These are phyloP conservation scores for Agonum fuliginosum DNA, from an alignment of 2,888 invertebrate genomes.

Conservation along the genomic window DNA sequence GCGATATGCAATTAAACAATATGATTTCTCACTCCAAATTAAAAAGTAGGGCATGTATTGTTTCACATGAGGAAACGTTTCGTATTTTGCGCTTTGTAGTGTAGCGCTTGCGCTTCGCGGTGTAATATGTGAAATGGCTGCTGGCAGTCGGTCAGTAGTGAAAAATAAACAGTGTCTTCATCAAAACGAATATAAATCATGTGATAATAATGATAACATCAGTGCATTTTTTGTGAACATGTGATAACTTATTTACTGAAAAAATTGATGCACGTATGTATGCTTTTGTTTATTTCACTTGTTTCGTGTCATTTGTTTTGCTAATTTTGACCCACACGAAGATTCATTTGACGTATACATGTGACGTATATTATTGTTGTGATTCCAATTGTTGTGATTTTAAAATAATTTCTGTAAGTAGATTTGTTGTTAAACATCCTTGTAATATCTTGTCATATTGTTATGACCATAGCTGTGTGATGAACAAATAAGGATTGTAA, in stretches of 20 bases:
- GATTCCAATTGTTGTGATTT: slow-evolving; percentile 12
- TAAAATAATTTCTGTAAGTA: not conserved
- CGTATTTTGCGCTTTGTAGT: slow-evolving; percentile 50
- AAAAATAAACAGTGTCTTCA: slow-evolving; percentile 61
- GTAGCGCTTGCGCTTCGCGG: slow-evolving; percentile 45
- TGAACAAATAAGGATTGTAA: not conserved
- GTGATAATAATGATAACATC: slow-evolving; percentile 63
- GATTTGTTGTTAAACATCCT: not conserved
- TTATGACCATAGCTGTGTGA: not conserved
- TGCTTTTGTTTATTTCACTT: slow-evolving; percentile 34
- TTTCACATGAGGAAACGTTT: slow-evolving; percentile 51
- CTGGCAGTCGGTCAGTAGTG: slow-evolving; percentile 69
- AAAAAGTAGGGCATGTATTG: slow-evolving; percentile 54
- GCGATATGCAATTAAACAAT: slow-evolving; percentile 47
- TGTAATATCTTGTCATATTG: slow-evolving; percentile 15
- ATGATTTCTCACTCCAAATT: slow-evolving; percentile 28
- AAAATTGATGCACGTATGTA: slow-evolving; percentile 52
- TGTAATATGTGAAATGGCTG: slow-evolving; percentile 66
- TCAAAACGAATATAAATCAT: slow-evolving; percentile 63
- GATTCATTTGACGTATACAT: slow-evolving; percentile 53
- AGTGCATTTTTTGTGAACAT: slow-evolving; percentile 56
- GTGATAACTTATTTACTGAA: slow-evolving; percentile 44
- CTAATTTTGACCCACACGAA: slow-evolving; percentile 55
- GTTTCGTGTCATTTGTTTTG: slow-evolving; percentile 54
- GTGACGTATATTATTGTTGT: slow-evolving; percentile 50